These are phyloP conservation scores for Dreissena polymorpha DNA, from an alignment of 1,140 invertebrate species.

Conservation along the genomic window DNA sequence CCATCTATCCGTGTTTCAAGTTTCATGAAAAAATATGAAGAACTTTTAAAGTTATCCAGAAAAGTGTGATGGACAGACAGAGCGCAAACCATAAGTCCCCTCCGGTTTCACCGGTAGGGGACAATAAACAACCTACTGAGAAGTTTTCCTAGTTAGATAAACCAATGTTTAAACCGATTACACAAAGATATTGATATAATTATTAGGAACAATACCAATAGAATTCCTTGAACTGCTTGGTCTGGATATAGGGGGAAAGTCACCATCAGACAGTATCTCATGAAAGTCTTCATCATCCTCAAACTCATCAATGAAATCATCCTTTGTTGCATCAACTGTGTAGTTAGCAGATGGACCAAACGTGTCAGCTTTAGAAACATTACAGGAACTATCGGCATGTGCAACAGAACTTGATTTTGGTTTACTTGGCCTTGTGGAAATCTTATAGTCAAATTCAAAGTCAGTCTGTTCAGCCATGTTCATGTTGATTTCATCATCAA, in stretches of 20 bases:
- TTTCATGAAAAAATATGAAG: no score
- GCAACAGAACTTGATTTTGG: neutral
- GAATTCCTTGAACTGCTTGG: slow-evolving; percentile 21
- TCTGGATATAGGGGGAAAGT: slow-evolving; percentile 30
- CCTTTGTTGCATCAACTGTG: slow-evolving; percentile 14
- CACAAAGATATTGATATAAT: no score
- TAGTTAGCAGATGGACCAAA: neutral
- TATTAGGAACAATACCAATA: neutral
- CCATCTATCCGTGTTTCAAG: no score
- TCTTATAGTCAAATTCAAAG: slow-evolving; percentile 60
- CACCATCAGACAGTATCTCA: slow-evolving; percentile 37
- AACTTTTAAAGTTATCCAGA: no score
- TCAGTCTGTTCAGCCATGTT: slow-evolving; percentile 45
- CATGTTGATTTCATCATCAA: slow-evolving; percentile 50
- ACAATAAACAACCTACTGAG: no score
- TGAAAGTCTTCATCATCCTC: slow-evolving; percentile 59
- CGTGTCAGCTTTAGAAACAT: no score
- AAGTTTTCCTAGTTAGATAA: no score
- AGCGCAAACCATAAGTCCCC: no score
- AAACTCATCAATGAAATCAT: slow-evolving; percentile 58
- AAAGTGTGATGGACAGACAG: no score
- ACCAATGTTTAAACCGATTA: no score
- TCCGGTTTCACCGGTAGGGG: no score
- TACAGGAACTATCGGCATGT: neutral
- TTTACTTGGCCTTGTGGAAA: slow-evolving; percentile 32